These are phyloP conservation scores for Phaetusa simplex DNA, from an alignment of 2,113 vertebrate genomes.

Conservation along the genomic window DNA sequence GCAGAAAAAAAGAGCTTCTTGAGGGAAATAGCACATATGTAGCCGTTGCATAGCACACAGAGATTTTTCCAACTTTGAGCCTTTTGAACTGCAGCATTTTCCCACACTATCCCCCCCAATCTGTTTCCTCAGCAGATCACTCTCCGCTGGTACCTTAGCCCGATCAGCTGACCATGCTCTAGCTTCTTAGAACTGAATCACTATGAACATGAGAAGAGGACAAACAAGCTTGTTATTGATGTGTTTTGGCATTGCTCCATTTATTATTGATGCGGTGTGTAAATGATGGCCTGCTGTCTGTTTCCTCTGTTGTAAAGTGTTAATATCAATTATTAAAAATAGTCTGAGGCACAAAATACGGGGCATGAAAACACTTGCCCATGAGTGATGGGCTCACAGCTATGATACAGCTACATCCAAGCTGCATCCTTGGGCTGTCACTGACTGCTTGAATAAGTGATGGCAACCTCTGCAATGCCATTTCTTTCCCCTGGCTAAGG, in stretches of 20 bases:
- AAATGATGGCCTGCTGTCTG: not conserved
- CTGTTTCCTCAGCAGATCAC: not conserved
- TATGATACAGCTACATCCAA: not conserved
- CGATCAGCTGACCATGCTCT: not conserved
- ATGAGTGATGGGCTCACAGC: not conserved
- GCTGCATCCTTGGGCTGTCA: not conserved
- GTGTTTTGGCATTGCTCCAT: not conserved
- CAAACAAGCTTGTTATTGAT: not conserved
- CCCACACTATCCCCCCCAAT: too few species aligned
- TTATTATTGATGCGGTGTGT: not conserved
- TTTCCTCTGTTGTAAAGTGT: not conserved
- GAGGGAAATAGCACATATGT: not conserved
- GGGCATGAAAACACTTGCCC: not conserved
- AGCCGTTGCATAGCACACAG: not conserved
- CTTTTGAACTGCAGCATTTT: not conserved
- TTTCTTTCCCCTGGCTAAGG: not conserved
- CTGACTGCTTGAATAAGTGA: not conserved
- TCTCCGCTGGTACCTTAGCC: not conserved
- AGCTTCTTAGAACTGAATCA: not conserved
- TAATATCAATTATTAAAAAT: constrained; percentile 38
- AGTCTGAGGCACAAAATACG: not conserved
- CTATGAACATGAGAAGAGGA: not conserved
- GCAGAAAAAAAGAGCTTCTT: not conserved
- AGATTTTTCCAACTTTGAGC: not conserved
- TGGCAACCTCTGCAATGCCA: not conserved